Percentiles rank a stretch among this genome's conserved stretches.
Conservation (phyloP, 2,888 invertebrate species). For the Cancer borealis region DNA sequence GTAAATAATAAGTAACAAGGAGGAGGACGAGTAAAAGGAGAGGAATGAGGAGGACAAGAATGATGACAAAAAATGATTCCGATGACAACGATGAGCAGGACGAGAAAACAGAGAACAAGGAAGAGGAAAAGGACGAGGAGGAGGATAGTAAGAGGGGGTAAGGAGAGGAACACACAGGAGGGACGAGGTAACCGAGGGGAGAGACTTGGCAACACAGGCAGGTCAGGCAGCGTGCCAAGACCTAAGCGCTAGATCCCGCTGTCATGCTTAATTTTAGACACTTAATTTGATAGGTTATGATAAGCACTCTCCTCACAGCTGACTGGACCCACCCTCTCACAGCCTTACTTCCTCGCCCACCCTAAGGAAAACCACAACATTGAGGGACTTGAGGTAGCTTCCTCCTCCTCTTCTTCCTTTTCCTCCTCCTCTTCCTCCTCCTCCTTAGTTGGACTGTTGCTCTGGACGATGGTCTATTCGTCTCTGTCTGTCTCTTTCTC, state of each 20-base stretch:
- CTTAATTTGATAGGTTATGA: conserved; percentile 57
- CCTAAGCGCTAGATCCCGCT: conserved; percentile 55
- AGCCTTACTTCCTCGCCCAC: neutral
- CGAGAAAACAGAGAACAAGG: neutral
- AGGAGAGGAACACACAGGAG: neutral
- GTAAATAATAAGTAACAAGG: neutral
- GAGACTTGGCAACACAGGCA: conserved; percentile 42
- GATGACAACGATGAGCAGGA: neutral
- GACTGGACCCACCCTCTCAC: conserved; percentile 28
- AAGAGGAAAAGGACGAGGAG: neutral
- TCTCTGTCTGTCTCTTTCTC: conserved; percentile 29
- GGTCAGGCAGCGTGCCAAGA: conserved; percentile 47
- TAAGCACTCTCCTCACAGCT: conserved; percentile 44
- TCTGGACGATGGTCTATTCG: conserved; percentile 10
- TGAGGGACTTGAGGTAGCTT: neutral
- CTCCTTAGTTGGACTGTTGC: conserved; percentile 35
- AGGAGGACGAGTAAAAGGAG: neutral
- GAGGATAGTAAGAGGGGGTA: neutral
- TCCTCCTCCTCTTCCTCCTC: conserved; percentile 28
- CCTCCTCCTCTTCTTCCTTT: neutral
- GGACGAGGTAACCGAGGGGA: neutral
- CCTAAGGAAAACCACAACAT: neutral
- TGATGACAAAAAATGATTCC: no score
- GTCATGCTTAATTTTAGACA: conserved; percentile 64
- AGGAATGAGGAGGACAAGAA: neutral